Base-by-base conservation (phyloP, 2,888 invertebrate species). In the Bugula neritina region DNA sequence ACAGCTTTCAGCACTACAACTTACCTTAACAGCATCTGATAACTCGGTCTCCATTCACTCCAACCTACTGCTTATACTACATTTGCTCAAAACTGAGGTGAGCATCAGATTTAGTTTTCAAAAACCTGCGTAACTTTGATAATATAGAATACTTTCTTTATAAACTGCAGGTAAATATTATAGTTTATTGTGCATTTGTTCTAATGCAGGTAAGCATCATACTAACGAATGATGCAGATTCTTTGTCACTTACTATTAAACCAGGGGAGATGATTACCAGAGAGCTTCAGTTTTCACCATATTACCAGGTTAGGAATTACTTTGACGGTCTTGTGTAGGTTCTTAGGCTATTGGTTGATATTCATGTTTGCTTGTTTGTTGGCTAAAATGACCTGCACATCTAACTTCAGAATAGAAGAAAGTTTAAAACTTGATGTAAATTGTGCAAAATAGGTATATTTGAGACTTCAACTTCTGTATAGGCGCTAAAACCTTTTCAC, bases 231-330 rank as follows among this genome's bases (percentile, higher is more conserved):
- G 31, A 29, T 5, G n/a, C 31, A 29, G 63, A 63, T 31, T 21
- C 10, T 5, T 5, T 63, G 31, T 63, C 63, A 13, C 5, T 63
- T 13, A 27, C 13, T 13, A 27, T 63, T 5, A 63, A 63, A 13
- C 31, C 63, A 63, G 31, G 63, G 63, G 63, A 63, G 63, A 63
- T 63, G 31, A 63, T 31, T 63, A 13, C 63, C 34, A 63, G 27
- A 10, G 63, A 63, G 3, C 2, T 63, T 27, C 63, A 63, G n/a
- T 63, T 63, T 31, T 25, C 34, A 31, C 63, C 63, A 2, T 63
- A 63, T 31, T 31, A 63, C 63, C 63, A 63, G 63, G 63, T 63
- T 63, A 63, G 5, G n/a, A n/a, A n/a, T n/a, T n/a, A n/a, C n/a
- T n/a, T n/a, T n/a, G n/a, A n/a, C n/a, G n/a, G n/a, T n/a, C n/a